phyloP scores from a whole-genome alignment of 2,113 vertebrate genomes.

The Bos indicus region DNA sequence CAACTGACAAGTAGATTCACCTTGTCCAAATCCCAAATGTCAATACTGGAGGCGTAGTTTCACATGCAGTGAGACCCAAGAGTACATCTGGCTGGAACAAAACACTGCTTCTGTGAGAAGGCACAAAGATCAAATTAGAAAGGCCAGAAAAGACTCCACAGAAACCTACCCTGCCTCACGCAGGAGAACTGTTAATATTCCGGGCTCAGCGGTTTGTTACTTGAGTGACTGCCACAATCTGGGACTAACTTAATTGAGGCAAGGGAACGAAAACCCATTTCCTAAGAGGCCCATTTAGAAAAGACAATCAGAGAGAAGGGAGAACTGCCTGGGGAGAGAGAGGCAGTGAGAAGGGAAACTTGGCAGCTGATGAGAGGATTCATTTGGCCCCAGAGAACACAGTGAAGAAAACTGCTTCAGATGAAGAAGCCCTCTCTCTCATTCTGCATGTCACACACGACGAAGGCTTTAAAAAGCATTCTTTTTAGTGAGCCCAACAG shows the following conservation, averaged over 20 bases:
- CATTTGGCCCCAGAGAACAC: background rate
- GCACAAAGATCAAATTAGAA: background rate
- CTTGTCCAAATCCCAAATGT: slow-evolving; percentile 15
- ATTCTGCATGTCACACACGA: background rate
- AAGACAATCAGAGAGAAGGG: background rate
- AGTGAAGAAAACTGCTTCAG: background rate
- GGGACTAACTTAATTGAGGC: background rate
- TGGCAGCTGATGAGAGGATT: background rate
- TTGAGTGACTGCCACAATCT: background rate
- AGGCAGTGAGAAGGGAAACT: background rate
- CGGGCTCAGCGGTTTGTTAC: background rate
- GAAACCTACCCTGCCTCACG: background rate
- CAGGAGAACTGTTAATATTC: background rate
- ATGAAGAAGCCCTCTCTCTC: background rate
- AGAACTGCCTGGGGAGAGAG: background rate
- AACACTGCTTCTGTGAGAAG: background rate
- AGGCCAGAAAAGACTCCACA: background rate
- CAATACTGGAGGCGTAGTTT: background rate
- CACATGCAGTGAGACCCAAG: background rate
- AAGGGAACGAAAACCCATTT: background rate
- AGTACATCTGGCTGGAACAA: background rate
- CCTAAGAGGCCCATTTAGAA: background rate
- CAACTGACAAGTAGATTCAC: background rate
- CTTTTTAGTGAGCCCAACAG: background rate
- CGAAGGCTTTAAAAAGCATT: background rate